Base-by-base conservation (phyloP, 2,888 invertebrate species). In the Maniola hyperantus region DNA sequence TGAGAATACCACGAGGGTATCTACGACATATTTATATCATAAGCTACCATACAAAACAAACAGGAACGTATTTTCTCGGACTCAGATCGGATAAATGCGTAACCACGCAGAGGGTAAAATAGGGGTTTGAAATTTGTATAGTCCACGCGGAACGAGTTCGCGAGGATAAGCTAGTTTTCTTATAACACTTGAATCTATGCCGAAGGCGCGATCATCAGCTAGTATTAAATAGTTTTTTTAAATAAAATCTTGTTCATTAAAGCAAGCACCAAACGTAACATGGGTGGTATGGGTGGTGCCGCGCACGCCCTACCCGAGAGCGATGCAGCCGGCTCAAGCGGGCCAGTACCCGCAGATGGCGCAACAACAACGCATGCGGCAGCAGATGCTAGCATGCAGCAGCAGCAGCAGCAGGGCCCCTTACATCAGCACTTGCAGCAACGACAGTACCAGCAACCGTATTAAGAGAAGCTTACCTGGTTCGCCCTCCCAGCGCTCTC, bases 231-330 rank as follows among this genome's bases (percentile, higher is more conserved):
- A 4, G 26, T 26, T 26, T 26, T 26, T 26, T 26, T 26, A 26
- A 26, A 2, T 26, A 26, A 26, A 26, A 26, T 26, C 26, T 26
- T 48, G 10, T 60, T 60, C 6, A 7, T 53, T 71, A 6, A 76
- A 80, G 80, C 93, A 96, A 91, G 96, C 97, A 4, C 97, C 97
- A 1, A 97, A 97, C 82, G 97, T 97, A 1, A 97, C 97, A 0
- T 97, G 97, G 95, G 95, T 63, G 93, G 95, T 0, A 95, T 95
- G 94, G 95, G 95, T 64, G 96, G 96, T 8, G 95, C 96, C 0
- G 96, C 96, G 11, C 96, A n/a, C 97, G 0, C 96, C 97, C 0
- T 97, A 97, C 86, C 95, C 96, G 7, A 94, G 97, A 65, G 82
- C 78, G 66, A 87, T 89, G 83, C 93, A 93, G 75, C 87, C 89